These are phyloP conservation scores for Macrotis lagotis DNA, from an alignment of 2,113 vertebrate genomes.

Conservation along the genomic window DNA sequence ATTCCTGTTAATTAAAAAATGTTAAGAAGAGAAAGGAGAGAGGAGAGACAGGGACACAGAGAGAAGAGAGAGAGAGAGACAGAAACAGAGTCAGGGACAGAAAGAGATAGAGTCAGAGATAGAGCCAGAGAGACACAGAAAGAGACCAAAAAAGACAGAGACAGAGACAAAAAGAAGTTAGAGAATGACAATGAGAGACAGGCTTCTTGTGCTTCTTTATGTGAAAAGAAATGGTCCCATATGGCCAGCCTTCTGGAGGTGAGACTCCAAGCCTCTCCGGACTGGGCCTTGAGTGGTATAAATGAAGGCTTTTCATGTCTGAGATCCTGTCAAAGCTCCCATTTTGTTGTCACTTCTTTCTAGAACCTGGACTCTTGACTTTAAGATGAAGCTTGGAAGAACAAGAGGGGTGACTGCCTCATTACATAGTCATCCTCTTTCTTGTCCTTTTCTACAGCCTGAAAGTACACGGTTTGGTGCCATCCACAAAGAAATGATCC, in stretches of 20 bases:
- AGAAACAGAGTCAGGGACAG: no score
- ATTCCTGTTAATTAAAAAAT: not conserved
- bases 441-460: not conserved
- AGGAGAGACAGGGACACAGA: no score
- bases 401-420: not conserved
- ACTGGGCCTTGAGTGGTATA: not conserved
- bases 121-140: not conserved
- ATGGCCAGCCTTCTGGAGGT: not conserved
- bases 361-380: not conserved
- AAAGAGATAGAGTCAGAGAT: not conserved
- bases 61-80: no score
- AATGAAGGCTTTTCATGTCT: not conserved
- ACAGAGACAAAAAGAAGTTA: not conserved
- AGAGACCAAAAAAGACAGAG: not conserved
- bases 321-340: not conserved
- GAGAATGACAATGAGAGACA: not conserved
- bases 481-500: not conserved
- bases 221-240: not conserved
- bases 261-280: not conserved
- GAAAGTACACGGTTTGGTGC: not conserved
- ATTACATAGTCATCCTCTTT: not conserved
- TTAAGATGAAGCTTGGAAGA: not conserved
- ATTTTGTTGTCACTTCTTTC: not conserved
- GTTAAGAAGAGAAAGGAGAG: not conserved
- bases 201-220: not conserved